Conservation (phyloP, 2,888 invertebrate species). For the Drosophila parthenogenetica region DNA sequence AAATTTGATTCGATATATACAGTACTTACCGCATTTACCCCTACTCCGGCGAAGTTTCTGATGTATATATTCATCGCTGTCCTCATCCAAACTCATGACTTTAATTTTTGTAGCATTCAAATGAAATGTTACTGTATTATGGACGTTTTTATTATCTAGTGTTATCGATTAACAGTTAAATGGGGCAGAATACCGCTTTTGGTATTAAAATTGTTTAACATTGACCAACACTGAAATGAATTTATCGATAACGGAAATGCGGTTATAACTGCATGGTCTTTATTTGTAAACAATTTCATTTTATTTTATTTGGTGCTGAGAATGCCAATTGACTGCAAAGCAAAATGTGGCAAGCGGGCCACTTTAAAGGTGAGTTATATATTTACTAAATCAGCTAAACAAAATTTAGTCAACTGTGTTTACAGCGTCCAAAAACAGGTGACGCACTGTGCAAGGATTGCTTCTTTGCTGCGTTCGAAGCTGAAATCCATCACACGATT, state of each 20-base stretch:
- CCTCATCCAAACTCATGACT: conserved; percentile 43
- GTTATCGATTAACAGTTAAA: neutral
- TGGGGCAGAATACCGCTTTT: too few relatives aligned
- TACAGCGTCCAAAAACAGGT: conserved; percentile 92
- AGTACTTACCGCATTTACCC: conserved; percentile 67
- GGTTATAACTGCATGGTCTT: conserved; percentile 30
- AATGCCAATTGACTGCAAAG: conserved; percentile 90
- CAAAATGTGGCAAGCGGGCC: conserved; percentile 91
- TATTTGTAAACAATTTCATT: conserved; percentile 43
- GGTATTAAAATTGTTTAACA: too few relatives aligned
- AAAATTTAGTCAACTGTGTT: neutral
- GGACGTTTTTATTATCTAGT: neutral
- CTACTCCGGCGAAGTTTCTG: conserved; percentile 59
- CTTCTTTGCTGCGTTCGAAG: conserved; percentile 97
- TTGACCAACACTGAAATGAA: conserved; percentile 22
- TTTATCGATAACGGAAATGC: conserved; percentile 36
- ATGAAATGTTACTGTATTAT: conserved; percentile 1
- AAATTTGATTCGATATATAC: neutral
- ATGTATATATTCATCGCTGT: conserved; percentile 38
- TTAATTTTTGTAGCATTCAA: conserved; percentile 32
- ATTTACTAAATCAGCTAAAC: neutral
- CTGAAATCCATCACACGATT: conserved; percentile 97
- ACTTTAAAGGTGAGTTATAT: conserved; percentile 88
- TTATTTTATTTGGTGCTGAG: conserved; percentile 10
- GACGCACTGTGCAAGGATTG: conserved; percentile 97